Evolutionary conservation across 1,140 invertebrate genomes (phyloP), one percentile per base, ranked within the genome.

Genomic region (Nilaparvata lugens): DNA sequence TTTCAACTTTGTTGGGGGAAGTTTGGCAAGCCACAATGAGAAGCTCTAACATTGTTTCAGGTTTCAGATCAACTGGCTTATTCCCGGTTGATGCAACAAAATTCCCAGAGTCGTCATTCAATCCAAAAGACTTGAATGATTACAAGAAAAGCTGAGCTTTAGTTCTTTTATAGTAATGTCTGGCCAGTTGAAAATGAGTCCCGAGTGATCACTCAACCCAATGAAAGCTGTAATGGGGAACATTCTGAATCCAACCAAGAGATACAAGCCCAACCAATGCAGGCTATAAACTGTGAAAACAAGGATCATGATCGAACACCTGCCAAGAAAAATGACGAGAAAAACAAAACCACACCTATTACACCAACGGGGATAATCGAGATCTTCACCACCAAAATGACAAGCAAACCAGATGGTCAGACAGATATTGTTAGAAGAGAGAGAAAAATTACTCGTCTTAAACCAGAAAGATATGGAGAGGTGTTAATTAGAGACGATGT

Each of bases 341-440:
- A 35, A 18, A 35, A 35, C 9, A 35, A 35, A 31, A n/a, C 19
- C 18, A 56, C 21, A 35, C 53, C 53, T 14, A 56, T 35, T 18
- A 56, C 53, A n/a, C 53, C 53, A 56, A 56, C 53, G n/a, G 53
- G 53, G 13, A 56, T 56, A n/a, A 56, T 56, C 13, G 53, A 56
- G 38, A 54, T 54, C 23, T 54, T 54, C 23, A 19, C 53, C 28
- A 11, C 28, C 18, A 35, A n/a, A 18, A 25, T 54, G 52, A 54
- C 4, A n/a, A 54, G 31, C 23, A 54, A 7, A 54, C 23, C 23
- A 19, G 23, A 6, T 11, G 23, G 31, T 23, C n/a, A n/a, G n/a
- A n/a, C n/a, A n/a, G n/a, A n/a, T n/a, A n/a, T n/a, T n/a, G n/a
- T n/a, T n/a, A n/a, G n/a, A n/a, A n/a, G n/a, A n/a, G n/a, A n/a